phyloP scores from a whole-genome alignment of 2,888 invertebrate species.

The Oscheius onirici region DNA sequence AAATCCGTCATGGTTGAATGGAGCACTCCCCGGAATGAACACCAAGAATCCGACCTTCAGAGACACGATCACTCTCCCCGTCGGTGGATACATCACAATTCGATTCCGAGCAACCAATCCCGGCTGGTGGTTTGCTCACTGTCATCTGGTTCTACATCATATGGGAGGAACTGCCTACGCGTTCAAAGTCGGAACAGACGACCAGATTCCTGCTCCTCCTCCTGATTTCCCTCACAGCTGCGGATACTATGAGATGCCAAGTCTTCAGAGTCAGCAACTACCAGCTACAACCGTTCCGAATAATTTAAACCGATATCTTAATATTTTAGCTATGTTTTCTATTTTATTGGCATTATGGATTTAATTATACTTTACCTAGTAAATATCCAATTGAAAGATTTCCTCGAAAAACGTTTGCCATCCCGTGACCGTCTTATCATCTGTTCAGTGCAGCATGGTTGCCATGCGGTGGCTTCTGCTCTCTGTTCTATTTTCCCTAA shows the following conservation, averaged over 20 bases:
- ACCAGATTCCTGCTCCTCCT: constrained; percentile 27
- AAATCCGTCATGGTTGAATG: constrained; percentile 44
- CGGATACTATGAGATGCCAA: constrained; percentile 12
- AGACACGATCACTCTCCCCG: constrained; percentile 71
- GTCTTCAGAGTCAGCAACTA: background rate
- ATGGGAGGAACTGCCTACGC: constrained; percentile 71
- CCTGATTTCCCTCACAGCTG: constrained; percentile 23
- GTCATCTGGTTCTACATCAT: constrained; percentile 66
- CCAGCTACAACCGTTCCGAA: background rate
- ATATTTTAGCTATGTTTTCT: background rate
- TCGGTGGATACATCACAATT: constrained; percentile 71
- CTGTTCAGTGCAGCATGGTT: constrained; percentile 7
- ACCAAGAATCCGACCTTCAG: constrained; percentile 46
- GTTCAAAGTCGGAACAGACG: constrained; percentile 40
- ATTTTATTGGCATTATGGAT: too few relatives aligned
- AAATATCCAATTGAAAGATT: background rate
- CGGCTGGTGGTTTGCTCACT: constrained; percentile 71
- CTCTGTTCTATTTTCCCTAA: background rate
- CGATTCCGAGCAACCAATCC: constrained; percentile 70
- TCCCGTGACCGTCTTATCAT: too few relatives aligned
- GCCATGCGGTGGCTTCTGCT: constrained; percentile 7
- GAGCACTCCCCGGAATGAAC: constrained; percentile 47
- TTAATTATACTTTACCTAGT: too few relatives aligned
- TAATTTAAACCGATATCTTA: background rate
- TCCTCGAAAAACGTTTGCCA: background rate